Percentiles rank a stretch among this genome's conserved stretches.
phyloP scores from a whole-genome alignment of 2,888 invertebrate species.

The Apotomis turbidana region DNA sequence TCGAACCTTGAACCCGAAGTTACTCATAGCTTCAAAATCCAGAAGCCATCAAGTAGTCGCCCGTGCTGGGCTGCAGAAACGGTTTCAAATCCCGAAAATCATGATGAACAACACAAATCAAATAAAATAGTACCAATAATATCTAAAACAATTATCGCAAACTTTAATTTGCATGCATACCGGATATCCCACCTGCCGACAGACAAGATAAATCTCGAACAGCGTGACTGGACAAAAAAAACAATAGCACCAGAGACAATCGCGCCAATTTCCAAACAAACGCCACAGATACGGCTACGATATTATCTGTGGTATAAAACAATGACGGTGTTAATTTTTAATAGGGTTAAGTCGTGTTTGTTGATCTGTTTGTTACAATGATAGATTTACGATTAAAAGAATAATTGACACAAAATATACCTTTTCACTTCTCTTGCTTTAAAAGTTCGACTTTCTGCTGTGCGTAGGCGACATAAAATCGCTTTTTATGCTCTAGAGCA shows the following conservation, averaged over 20 bases:
- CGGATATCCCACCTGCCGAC: constrained; percentile 37
- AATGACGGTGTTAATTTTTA: constrained; percentile 42
- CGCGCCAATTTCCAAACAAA: constrained; percentile 75
- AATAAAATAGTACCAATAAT: not conserved
- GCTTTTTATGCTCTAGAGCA: no score
- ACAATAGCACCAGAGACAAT: constrained; percentile 70
- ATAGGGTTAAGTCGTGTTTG: constrained; percentile 17
- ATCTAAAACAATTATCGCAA: constrained; percentile 12
- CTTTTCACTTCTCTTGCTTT: no score
- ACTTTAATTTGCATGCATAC: constrained; percentile 31
- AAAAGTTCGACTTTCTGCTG: no score
- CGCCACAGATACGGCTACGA: constrained; percentile 53
- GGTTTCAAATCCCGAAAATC: no score
- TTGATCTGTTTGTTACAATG: not conserved
- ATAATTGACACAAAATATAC: no score
- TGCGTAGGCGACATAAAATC: no score
- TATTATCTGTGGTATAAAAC: constrained; percentile 58
- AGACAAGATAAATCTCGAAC: constrained; percentile 2
- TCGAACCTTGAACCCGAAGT: no score
- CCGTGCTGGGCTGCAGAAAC: no score
- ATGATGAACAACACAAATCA: not conserved
- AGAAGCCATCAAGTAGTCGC: no score
- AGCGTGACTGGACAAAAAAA: constrained; percentile 60
- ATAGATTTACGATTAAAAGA: not conserved
- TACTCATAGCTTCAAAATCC: no score